Percentiles rank a stretch among this genome's conserved stretches.
Conservation (phyloP, 1,140 invertebrate species). For the Micrasema minimum region DNA sequence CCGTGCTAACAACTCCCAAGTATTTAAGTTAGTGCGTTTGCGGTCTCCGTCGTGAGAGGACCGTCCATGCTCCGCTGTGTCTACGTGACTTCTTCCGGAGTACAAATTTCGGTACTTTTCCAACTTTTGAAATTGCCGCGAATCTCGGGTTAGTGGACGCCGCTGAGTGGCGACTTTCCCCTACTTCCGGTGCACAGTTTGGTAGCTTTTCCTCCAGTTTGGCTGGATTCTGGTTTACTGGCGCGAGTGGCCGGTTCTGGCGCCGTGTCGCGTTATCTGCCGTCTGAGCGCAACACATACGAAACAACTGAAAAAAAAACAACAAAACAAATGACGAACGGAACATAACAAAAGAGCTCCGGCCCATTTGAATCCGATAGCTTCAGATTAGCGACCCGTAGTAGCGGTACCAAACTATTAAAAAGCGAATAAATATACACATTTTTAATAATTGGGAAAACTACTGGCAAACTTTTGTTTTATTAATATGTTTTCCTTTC, state of each 20-base stretch:
- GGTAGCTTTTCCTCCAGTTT: too few species aligned
- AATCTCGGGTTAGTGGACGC: not conserved
- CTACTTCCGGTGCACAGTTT: not conserved
- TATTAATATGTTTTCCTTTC: not conserved
- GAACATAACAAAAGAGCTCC: constrained; percentile 49
- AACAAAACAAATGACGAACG: constrained; percentile 53
- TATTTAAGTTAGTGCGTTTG: constrained; percentile 33
- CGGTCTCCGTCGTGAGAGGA: constrained; percentile 28
- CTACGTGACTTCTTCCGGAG: not conserved
- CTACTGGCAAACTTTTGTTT: not conserved
- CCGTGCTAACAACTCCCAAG: constrained; percentile 33
- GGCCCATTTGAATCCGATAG: too few species aligned
- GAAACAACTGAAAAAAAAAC: constrained; percentile 6
- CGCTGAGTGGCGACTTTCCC: not conserved
- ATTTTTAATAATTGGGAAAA: not conserved
- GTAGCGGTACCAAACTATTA: too few species aligned
- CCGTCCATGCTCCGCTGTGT: not conserved
- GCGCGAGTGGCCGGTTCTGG: not conserved
- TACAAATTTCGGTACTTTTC: not conserved
- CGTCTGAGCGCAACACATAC: constrained; percentile 5
- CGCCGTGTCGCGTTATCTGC: constrained; percentile 15
- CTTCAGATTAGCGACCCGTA: too few species aligned
- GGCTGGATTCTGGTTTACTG: too few species aligned
- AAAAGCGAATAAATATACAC: not conserved
- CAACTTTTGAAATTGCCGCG: constrained; percentile 22